These are phyloP conservation scores for Mastomys natalensis DNA, from an alignment of 2,113 vertebrate genomes.

Conservation along the genomic window DNA sequence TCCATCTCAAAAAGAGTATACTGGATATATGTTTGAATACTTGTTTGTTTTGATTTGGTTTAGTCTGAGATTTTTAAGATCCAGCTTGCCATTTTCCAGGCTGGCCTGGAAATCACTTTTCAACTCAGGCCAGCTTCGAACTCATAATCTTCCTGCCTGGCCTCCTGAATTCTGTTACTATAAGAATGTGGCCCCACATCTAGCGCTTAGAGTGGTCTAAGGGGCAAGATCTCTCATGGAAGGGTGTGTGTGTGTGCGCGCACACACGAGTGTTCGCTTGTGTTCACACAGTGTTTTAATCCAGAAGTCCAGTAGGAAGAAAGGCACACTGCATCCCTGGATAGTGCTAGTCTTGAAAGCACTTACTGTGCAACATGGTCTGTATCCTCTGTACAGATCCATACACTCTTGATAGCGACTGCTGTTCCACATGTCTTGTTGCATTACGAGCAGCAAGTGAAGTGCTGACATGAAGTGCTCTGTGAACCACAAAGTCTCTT, in stretches of 20 bases:
- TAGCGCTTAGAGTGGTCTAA: neutral
- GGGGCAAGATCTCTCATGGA: neutral
- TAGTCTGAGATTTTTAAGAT: neutral
- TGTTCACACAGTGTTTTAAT: neutral
- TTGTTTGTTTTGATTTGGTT: neutral
- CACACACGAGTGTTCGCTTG: neutral
- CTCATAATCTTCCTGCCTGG: neutral
- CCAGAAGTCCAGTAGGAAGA: neutral
- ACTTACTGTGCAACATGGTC: neutral
- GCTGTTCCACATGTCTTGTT: neutral
- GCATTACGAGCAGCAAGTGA: conserved; percentile 26
- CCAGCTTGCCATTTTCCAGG: neutral
- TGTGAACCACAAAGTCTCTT: neutral
- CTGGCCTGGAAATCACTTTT: neutral
- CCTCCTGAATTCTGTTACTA: neutral
- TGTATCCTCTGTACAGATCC: neutral
- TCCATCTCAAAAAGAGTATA: neutral
- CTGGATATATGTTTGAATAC: neutral
- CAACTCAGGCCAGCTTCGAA: neutral
- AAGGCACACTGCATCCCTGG: neutral
- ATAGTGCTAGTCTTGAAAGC: neutral
- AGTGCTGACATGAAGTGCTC: neutral
- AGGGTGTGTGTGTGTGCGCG: neutral
- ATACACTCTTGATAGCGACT: neutral
- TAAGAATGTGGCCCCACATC: neutral